These are phyloP conservation scores for Oreonectes daqikongensis DNA, from an alignment of 2,797 vertebrate genomes.

Conservation along the genomic window DNA sequence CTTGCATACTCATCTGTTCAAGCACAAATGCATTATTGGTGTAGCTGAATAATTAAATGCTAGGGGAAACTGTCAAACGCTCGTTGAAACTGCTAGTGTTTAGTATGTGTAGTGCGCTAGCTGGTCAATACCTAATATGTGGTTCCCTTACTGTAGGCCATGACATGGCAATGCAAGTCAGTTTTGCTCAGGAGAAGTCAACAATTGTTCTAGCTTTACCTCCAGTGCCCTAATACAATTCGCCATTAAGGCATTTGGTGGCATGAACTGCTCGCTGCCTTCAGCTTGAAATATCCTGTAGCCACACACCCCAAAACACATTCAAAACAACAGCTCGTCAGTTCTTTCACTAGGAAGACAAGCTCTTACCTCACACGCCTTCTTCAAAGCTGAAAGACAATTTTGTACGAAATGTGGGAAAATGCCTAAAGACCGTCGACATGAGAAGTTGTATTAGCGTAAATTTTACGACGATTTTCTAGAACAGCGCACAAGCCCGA, in stretches of 20 bases:
- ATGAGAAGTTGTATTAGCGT: conserved; percentile 7
- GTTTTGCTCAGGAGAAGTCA: background rate
- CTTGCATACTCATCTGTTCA: background rate
- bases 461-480: conserved; percentile 37
- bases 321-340: conserved; percentile 3
- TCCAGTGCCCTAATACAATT: background rate
- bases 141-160: conserved; percentile 19
- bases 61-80: background rate
- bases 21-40: background rate
- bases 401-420: background rate
- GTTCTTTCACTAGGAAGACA: background rate
- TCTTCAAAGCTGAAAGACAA: background rate
- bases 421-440: background rate
- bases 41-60: background rate
- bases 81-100: background rate
- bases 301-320: conserved; percentile 29
- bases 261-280: background rate
- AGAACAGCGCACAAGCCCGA: background rate
- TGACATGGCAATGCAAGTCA: background rate
- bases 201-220: background rate
- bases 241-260: background rate
- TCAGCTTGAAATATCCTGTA: conserved; percentile 2
- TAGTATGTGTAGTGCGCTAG: background rate
- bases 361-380: conserved; percentile 27
- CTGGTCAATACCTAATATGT: background rate